phyloP scores from a whole-genome alignment of 1,140 invertebrate species.

The Heliconius nattereri region DNA sequence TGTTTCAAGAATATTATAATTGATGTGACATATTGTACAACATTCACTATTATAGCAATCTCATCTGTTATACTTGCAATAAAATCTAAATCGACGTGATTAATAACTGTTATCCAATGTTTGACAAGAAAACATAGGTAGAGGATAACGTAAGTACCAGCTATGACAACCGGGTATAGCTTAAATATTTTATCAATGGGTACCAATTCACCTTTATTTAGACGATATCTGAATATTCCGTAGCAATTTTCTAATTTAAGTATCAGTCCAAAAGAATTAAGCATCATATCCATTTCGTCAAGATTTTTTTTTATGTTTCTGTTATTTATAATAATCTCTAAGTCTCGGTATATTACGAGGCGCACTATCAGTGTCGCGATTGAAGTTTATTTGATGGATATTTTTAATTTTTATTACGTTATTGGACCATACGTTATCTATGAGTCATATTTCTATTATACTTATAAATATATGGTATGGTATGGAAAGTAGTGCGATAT shows the following conservation, averaged over 20 bases:
- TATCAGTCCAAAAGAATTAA: background rate
- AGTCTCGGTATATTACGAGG: background rate
- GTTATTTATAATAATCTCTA: background rate
- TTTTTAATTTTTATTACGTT: background rate
- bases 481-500: background rate
- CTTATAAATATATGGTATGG: background rate
- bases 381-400: background rate
- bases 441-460: background rate
- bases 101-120: background rate
- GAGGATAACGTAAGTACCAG: background rate
- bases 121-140: background rate
- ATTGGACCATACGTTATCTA: background rate
- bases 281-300: background rate
- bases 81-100: background rate
- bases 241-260: background rate
- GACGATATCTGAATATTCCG: background rate
- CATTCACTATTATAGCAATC: background rate
- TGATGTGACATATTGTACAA: background rate
- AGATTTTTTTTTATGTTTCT: background rate
- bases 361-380: background rate
- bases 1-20: background rate
- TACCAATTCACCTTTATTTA: background rate
- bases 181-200: background rate
- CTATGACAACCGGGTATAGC: background rate
- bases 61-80: background rate